Percentiles rank a stretch among this genome's conserved stretches.
Conservation (phyloP, 1,140 invertebrate genomes). For the Vanessa tameamea region DNA sequence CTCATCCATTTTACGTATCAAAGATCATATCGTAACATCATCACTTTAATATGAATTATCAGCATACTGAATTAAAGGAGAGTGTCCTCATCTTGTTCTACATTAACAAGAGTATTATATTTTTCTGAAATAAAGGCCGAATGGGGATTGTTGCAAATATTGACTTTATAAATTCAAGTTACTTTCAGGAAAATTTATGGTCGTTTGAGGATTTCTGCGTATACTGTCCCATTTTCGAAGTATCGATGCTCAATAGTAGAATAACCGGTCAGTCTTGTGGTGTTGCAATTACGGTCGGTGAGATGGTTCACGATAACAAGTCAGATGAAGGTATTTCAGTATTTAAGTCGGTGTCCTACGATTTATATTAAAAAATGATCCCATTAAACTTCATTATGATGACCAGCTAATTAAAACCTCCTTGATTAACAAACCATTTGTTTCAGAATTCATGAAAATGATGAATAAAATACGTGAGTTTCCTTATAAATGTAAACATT, state of each 20-base stretch:
- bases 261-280: slow-evolving; percentile 49
- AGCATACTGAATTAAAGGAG: too few relatives aligned
- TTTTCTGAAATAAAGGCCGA: too few relatives aligned
- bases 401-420: too few relatives aligned
- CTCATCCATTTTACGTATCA: too few relatives aligned
- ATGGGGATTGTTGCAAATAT: too few relatives aligned
- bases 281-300: slow-evolving; percentile 61
- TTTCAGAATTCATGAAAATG: slow-evolving; percentile 55
- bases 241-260: slow-evolving; percentile 56
- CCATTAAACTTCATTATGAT: too few relatives aligned
- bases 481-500: not conserved
- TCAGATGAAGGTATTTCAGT: slow-evolving; percentile 47
- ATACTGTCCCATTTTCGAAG: slow-evolving; percentile 61
- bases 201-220: slow-evolving; percentile 54
- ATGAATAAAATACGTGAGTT: slow-evolving; percentile 55
- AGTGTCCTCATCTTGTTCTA: too few relatives aligned
- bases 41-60: too few relatives aligned
- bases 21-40: too few relatives aligned
- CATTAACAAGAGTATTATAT: too few relatives aligned
- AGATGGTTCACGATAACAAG: slow-evolving; percentile 41
- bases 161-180: slow-evolving; percentile 40
- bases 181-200: slow-evolving; percentile 58
- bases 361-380: not conserved
- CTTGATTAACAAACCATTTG: slow-evolving; percentile 9
- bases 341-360: not conserved